Percentiles rank a stretch among this genome's conserved stretches.
These are phyloP conservation scores for Caenorhabditis plicata DNA, from an alignment of 2,888 invertebrate genomes.

Conservation along the genomic window DNA sequence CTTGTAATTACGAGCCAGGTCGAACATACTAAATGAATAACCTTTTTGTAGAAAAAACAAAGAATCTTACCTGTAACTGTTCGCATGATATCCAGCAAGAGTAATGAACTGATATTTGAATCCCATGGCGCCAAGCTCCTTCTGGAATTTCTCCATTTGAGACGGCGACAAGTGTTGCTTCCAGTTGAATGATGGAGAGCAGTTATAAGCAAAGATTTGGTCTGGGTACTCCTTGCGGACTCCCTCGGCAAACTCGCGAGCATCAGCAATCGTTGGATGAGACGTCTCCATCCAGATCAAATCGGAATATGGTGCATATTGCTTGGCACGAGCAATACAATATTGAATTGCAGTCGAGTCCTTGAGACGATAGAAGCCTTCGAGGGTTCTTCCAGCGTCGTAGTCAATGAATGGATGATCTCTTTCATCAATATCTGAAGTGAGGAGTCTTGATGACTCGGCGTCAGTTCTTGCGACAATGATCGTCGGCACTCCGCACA, in stretches of 20 bases:
- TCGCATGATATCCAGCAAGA: slow-evolving; percentile 66
- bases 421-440: slow-evolving; percentile 65
- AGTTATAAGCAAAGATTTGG: slow-evolving; percentile 66
- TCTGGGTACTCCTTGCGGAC: slow-evolving; percentile 60
- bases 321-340: slow-evolving; percentile 64
- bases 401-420: slow-evolving; percentile 66
- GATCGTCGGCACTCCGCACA: slow-evolving; percentile 65
- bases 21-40: slow-evolving; percentile 59
- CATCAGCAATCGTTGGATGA: slow-evolving; percentile 65
- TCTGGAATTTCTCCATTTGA: slow-evolving; percentile 66
- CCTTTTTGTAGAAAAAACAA: background rate
- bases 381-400: slow-evolving; percentile 63
- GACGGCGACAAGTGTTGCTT: slow-evolving; percentile 63
- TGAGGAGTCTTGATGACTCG: slow-evolving; percentile 65
- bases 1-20: slow-evolving; percentile 65
- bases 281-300: slow-evolving; percentile 67
- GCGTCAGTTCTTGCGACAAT: slow-evolving; percentile 67
- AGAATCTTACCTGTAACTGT: slow-evolving; percentile 47
- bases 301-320: slow-evolving; percentile 65
- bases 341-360: slow-evolving; percentile 63
- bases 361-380: slow-evolving; percentile 65
- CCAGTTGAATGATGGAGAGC: slow-evolving; percentile 67
- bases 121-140: slow-evolving; percentile 66
- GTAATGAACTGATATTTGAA: slow-evolving; percentile 68
- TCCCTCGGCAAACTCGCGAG: slow-evolving; percentile 65